Base-by-base conservation (phyloP, 1,140 invertebrate genomes). In the Drosophila pandora region DNA sequence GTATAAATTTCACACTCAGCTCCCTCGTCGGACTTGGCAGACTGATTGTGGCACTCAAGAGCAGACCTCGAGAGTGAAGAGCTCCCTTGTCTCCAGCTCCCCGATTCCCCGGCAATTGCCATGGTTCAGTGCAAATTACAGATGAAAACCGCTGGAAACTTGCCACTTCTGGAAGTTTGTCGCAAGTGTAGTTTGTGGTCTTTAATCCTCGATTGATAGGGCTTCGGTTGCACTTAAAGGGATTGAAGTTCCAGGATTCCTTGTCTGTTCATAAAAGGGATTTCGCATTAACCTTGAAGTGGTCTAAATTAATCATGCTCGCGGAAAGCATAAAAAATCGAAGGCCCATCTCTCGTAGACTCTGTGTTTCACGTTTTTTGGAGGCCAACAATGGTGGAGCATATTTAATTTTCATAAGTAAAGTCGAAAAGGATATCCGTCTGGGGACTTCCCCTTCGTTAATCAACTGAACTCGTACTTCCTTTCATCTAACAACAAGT, bases 21-120 rank as follows among this genome's bases (percentile, higher is more conserved):
- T 12, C 21, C 17, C 30, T 49, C 68, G 48, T 34, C 49, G 67
- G 52, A 57, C 71, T 39, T 48, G 50, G n/a, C 52, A 79, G 79
- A 79, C 52, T 80, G 72, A 85, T 84, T 84, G 63, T 58, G 55
- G 67, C 56, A 85, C 67, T 80, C 76, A 68, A 30, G 69, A 50
- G 37, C 70, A 65, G 63, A 49, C 59, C 52, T 73, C 57, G 32
- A 23, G 32, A 23, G 68, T 25, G 39, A 53, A 43, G 57, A 23
- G 41, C n/a, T 6, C 58, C n/a, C 25, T 21, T 17, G 17, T 17
- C 17, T 1, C 43, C 30, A 21, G 28, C 6, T 21, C 43, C 25
- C 41, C 12, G 55, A 2, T 21, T 56, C n/a, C 13, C 10, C 8
- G 13, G 39, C n/a, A 22, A 47, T 47, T 25, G 37, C 23, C 17